Base-by-base conservation (phyloP, 2,113 vertebrate species). In the Rhinolophus sinicus region DNA sequence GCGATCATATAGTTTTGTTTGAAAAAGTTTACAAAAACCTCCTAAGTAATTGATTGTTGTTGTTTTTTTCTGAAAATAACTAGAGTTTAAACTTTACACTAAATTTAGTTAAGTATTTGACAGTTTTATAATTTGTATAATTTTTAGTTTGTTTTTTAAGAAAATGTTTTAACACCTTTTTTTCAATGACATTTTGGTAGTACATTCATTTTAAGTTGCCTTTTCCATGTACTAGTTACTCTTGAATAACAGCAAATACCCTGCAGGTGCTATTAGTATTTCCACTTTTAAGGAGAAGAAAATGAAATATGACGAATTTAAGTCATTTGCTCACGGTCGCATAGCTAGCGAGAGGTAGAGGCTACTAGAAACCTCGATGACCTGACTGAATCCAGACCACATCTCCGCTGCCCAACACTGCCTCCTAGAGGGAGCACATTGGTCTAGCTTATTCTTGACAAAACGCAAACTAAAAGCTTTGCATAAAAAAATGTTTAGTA, bases 91-190 rank as follows among this genome's bases (percentile, higher is more conserved):
- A 30, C 12, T 65, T 88, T 78, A 60, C 35, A 40, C 80, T 90
- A 16, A 54, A 54, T 54, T 54, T 54, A 54, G 52, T 54, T 15
- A 90, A 77, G 81, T 77, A 22, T 90, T 67, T 90, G 40, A 60
- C 67, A 84, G 21, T 73, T 96, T 92, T 80, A 78, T 75, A 64
- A 54, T 62, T 87, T 90, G 3, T 56, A 28, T 30, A 38, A 38
- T 77, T 92, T 70, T 90, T 77, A 56, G 81, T 65, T 91, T 35
- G 67, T 60, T 85, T 97, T 90, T 75, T 47, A 73, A 93, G 93
- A 94, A 93, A 73, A 47, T 78, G 4, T 44, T 22, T 15, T 33
- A 38, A 70, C 16, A 72, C 10, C n/a, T 54, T 54, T 84, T 75
- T 83, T 76, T 54, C 35, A 69, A 13, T 44, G 83, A 94, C 4